A percentile compares a stretch with the other conserved stretches of the same genome.
Evolutionary conservation across 2,888 invertebrate genomes (phyloP).

Genomic region (Aporophyla lueneburgensis): DNA sequence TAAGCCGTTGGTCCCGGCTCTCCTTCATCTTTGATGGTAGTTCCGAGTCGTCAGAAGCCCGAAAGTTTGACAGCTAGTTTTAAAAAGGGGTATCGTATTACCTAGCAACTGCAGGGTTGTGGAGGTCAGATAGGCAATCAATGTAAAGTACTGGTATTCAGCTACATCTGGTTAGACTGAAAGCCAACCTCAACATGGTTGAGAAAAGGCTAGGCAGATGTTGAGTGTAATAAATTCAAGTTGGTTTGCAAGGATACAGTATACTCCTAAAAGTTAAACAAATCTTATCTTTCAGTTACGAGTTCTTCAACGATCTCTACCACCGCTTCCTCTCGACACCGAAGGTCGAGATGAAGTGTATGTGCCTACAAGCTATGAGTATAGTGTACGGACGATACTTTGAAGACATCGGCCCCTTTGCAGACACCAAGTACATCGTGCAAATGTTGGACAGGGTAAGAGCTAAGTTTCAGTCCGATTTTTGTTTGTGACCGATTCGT

Average conservation of each 20-base stretch:
- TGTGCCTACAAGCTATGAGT: conserved; percentile 99
- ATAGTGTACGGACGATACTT: conserved; percentile 99
- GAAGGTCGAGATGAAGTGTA: conserved; percentile 98
- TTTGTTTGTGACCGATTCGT: background rate
- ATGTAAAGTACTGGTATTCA: no score
- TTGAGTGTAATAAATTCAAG: background rate
- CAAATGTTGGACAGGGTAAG: conserved; percentile 98
- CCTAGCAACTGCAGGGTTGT: no score
- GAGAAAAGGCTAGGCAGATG: no score
- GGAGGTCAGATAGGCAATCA: no score
- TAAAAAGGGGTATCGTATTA: no score
- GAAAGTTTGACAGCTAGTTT: no score
- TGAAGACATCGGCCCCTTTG: conserved; percentile 99
- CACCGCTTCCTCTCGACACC: conserved; percentile 98
- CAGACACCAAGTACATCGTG: conserved; percentile 98
- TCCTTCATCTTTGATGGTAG: no score
- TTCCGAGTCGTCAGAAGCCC: no score
- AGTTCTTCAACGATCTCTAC: conserved; percentile 99
- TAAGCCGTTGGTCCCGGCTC: no score
- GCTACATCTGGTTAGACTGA: no score
- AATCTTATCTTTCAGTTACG: conserved; percentile 92
- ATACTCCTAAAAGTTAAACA: background rate
- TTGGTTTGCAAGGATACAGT: background rate
- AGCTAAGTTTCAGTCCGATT: background rate
- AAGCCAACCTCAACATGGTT: no score